Percentiles rank a stretch among this genome's conserved stretches.
phyloP scores from a whole-genome alignment of 2,888 invertebrate genomes.

The Agrypnus murinus region DNA sequence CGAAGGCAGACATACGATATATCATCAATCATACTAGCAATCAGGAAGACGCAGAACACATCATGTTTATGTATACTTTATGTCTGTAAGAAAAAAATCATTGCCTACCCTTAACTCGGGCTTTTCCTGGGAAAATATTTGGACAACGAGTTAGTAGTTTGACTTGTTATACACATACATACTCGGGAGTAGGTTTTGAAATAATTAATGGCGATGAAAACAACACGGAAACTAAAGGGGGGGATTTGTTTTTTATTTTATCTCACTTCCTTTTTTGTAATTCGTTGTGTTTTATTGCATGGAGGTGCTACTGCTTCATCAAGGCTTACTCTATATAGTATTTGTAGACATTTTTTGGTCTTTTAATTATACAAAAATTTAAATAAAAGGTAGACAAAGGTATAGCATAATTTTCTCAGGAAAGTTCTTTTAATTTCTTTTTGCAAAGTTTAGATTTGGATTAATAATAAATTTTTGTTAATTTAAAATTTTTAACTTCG shows the following conservation, averaged over 20 bases:
- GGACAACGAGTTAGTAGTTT: slow-evolving; percentile 28
- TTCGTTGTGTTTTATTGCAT: background rate
- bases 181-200: slow-evolving; percentile 5
- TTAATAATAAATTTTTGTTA: slow-evolving; percentile 32
- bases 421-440: slow-evolving; percentile 25
- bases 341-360: background rate
- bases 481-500: slow-evolving; percentile 38
- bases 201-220: slow-evolving; percentile 10
- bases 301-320: too few species aligned
- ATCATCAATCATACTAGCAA: slow-evolving; percentile 68
- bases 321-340: too few species aligned
- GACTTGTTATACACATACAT: background rate
- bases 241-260: background rate
- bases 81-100: slow-evolving; percentile 51
- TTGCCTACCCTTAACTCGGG: slow-evolving; percentile 25
- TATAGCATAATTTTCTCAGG: slow-evolving; percentile 6
- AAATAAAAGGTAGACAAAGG: slow-evolving; percentile 5
- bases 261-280: background rate
- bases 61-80: slow-evolving; percentile 58
- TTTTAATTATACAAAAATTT: background rate
- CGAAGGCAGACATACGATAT: slow-evolving; percentile 64
- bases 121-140: slow-evolving; percentile 34
- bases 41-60: slow-evolving; percentile 63
- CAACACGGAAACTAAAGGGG: background rate
- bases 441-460: slow-evolving; percentile 15